Conservation (phyloP, 2,888 invertebrate species). For the Drosophila crucigera region DNA sequence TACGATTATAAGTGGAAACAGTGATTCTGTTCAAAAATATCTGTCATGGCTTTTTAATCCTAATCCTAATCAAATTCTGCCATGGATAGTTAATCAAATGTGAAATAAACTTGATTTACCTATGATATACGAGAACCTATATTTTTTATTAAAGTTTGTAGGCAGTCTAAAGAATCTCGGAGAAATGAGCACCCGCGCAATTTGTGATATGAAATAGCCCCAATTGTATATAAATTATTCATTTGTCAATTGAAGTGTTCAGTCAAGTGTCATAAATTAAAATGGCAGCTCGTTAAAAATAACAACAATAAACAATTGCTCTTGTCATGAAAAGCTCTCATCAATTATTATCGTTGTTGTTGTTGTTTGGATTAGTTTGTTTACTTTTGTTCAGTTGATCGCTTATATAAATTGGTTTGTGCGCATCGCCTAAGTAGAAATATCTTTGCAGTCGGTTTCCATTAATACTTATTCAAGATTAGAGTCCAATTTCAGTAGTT, state of each 20-base stretch:
- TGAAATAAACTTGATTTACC: background rate
- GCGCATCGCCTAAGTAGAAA: constrained; percentile 34
- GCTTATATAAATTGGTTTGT: constrained; percentile 43
- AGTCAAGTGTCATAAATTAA: constrained; percentile 39
- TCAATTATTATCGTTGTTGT: constrained; percentile 30
- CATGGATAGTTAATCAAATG: background rate
- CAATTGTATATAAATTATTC: constrained; percentile 11
- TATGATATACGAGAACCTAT: background rate
- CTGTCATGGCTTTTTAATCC: background rate
- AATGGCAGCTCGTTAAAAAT: constrained; percentile 15
- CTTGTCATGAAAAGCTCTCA: constrained; percentile 12
- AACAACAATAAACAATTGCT: constrained; percentile 23
- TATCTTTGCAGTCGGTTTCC: constrained; percentile 16
- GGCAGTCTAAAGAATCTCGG: background rate
- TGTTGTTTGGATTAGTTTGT: constrained; percentile 8
- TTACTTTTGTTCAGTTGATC: constrained; percentile 29
- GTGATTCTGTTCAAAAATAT: background rate
- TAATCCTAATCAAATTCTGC: background rate
- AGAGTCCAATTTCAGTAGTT: constrained; percentile 13
- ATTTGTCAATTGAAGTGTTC: constrained; percentile 29
- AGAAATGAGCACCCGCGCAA: background rate
- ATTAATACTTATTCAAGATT: constrained; percentile 31
- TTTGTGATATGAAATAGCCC: constrained; percentile 6
- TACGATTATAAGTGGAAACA: background rate
- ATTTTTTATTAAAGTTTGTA: background rate